These are phyloP conservation scores for Prionailurus viverrinus DNA, from an alignment of 2,113 vertebrate genomes.

Conservation along the genomic window DNA sequence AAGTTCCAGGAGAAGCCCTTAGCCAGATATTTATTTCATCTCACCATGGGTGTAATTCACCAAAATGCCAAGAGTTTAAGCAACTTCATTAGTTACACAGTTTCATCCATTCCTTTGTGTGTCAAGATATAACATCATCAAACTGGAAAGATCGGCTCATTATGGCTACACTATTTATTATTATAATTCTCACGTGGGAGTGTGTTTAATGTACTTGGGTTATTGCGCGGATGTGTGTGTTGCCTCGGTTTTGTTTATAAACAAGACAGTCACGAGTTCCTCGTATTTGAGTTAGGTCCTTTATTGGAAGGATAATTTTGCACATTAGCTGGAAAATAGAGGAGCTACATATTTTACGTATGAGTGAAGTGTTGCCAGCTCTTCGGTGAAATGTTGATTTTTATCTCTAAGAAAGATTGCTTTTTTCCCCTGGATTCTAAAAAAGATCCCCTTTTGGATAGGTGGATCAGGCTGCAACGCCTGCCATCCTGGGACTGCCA, in stretches of 20 bases:
- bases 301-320: slow-evolving; percentile 38
- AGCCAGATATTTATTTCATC: slow-evolving; percentile 60
- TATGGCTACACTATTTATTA: slow-evolving; percentile 64
- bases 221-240: slow-evolving; percentile 42
- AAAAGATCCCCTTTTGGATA: background rate
- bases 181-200: slow-evolving; percentile 38
- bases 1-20: slow-evolving; percentile 29
- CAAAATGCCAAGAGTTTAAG: slow-evolving; percentile 66
- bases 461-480: background rate
- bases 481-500: background rate
- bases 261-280: slow-evolving; percentile 11
- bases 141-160: slow-evolving; percentile 68
- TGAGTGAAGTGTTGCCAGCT: background rate
- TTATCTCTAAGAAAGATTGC: slow-evolving; percentile 52
- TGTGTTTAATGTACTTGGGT: slow-evolving; percentile 72
- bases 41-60: slow-evolving; percentile 72
- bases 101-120: slow-evolving; percentile 73
- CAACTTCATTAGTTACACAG: slow-evolving; percentile 63
- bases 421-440: slow-evolving; percentile 36
- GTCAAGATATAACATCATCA: slow-evolving; percentile 68
- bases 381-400: slow-evolving; percentile 51
- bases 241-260: slow-evolving; percentile 48
- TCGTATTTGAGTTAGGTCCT: slow-evolving; percentile 36
- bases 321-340: slow-evolving; percentile 44
- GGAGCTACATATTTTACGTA: background rate